Percentiles rank a stretch among this genome's conserved stretches.
Conservation (phyloP, 2,797 vertebrate genomes). For the Vespertilio murinus region DNA sequence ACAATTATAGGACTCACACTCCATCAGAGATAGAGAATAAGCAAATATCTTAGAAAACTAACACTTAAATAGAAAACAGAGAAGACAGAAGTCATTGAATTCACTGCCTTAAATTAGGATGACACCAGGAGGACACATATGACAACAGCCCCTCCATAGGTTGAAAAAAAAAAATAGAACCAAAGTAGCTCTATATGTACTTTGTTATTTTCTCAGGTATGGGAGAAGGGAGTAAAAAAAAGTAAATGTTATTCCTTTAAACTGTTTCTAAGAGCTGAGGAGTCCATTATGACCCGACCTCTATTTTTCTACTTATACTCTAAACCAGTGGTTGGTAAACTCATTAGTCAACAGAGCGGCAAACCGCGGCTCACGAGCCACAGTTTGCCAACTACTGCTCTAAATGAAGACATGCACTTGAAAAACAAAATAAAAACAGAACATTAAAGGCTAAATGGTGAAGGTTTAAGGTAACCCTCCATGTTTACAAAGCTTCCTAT, state of each 20-base stretch:
- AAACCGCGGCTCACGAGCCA: no score
- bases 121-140: neutral
- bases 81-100: neutral
- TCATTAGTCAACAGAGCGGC: no score
- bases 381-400: no score
- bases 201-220: slow-evolving; percentile 9
- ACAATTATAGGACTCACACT: slow-evolving; percentile 4
- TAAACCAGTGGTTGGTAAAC: neutral
- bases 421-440: neutral
- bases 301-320: slow-evolving; percentile 28
- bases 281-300: neutral
- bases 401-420: neutral
- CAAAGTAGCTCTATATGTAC: neutral
- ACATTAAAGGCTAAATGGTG: neutral
- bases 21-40: neutral
- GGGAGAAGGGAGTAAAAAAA: neutral
- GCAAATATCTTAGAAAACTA: slow-evolving; percentile 28
- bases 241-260: neutral
- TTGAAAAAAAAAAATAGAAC: neutral
- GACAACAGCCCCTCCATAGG: neutral
- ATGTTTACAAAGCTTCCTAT: slow-evolving; percentile 41
- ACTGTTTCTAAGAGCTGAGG: neutral
- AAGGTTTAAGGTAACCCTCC: neutral
- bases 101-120: neutral
- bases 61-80: neutral